Base-by-base conservation (phyloP, 2,888 invertebrate species). In the Tethea ocularis region DNA sequence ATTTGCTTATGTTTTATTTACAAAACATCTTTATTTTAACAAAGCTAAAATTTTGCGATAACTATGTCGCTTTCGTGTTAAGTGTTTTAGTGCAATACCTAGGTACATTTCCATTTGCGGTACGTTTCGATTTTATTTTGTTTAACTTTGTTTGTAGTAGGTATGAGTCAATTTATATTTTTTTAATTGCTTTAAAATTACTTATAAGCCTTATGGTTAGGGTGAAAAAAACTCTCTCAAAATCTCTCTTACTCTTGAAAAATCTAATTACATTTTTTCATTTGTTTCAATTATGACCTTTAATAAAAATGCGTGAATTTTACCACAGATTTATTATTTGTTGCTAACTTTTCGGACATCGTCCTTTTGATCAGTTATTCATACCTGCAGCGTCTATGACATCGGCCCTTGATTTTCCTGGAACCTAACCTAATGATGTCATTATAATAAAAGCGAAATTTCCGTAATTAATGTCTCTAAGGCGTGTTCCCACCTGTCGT, bases 391-490 rank as follows among this genome's bases (percentile, higher is more conserved):
- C 10, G 26, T 8, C 41, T 20, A 33, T 33, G 46, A 20, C 46
- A 46, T 46, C 8, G n/a, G 20, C 46, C 17, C n/a, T 46, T 10
- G 15, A n/a, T 2, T 20, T 59, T 61, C 56, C 58, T 61, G 15
- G 57, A 7, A 15, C 15, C 53, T 65, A 57, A 64, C 64, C 69
- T 73, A 70, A 71, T 20, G 23, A 55, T 57, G 63, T 67, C 64
- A 66, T 57, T 57, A 61, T 74, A 79, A 85, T 74, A 79, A 85
- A 83, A 86, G 83, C 78, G 82, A 86, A 81, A 81, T 75, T 74
- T 72, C 69, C 72, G 69, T 83, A 82, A 84, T 83, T 77, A 82
- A 82, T 81, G 78, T 62, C 61, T 60, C 62, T 63, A 71, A 73
- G 73, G 74, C 74, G 79, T 66, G 68, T 61, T 57, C 38, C 56